These are phyloP conservation scores for Hydropsyche betteni DNA, from an alignment of 2,888 invertebrate genomes.

Conservation along the genomic window DNA sequence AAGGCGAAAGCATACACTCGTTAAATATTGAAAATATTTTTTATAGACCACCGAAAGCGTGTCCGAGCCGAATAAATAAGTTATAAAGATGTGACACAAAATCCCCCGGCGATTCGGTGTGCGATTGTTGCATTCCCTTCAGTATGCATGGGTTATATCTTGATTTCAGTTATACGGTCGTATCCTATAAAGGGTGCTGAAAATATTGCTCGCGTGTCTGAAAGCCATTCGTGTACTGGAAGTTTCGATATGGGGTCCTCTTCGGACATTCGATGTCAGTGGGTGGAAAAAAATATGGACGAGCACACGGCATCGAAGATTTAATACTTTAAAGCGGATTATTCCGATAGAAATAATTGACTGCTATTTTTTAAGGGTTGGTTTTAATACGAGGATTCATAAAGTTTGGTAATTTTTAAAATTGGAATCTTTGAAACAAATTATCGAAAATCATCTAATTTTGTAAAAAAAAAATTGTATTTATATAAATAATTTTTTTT, in stretches of 20 bases:
- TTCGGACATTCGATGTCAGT: neutral
- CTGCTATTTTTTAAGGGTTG: too few relatives aligned
- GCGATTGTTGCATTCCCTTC: slow-evolving; percentile 2
- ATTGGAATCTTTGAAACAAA: too few relatives aligned
- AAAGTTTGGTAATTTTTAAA: too few relatives aligned
- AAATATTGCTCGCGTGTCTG: slow-evolving; percentile 42
- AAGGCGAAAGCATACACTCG: too few relatives aligned
- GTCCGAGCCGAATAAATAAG: slow-evolving; percentile 17
- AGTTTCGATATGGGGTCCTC: slow-evolving; percentile 1
- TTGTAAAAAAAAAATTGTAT: too few relatives aligned
- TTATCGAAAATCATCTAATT: too few relatives aligned
- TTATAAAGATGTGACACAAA: slow-evolving; percentile 15
- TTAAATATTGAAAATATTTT: too few relatives aligned
- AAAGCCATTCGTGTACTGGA: slow-evolving; percentile 28
- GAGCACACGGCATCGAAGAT: neutral
- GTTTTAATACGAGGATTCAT: too few relatives aligned
- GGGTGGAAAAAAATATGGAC: slow-evolving; percentile 1
- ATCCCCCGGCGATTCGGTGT: neutral
- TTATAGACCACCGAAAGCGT: too few relatives aligned
- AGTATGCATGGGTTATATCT: neutral
- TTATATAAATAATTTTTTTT: too few relatives aligned
- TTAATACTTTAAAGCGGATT: neutral
- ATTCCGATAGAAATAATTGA: neutral
- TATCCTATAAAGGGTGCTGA: slow-evolving; percentile 40
- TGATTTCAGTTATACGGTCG: neutral